phyloP scores from a whole-genome alignment of 2,113 vertebrate species.

The Polyodon spathula region DNA sequence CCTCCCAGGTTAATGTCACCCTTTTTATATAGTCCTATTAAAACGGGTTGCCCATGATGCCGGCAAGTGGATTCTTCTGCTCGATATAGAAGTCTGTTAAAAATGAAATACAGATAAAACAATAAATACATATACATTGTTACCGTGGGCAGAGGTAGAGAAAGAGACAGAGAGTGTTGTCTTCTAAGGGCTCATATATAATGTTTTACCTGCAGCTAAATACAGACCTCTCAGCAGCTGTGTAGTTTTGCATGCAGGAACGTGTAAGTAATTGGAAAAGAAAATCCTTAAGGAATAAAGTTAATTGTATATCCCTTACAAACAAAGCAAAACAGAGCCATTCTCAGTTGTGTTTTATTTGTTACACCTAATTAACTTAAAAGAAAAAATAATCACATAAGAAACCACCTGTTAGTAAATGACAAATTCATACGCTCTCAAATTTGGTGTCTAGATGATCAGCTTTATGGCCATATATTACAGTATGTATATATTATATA shows the following conservation, averaged over 20 bases:
- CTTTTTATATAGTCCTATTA: conserved; percentile 11
- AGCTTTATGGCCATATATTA: too few species aligned
- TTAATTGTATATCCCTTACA: background rate
- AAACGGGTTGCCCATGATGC: conserved; percentile 28
- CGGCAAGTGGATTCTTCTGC: conserved; percentile 20
- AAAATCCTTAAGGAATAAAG: conserved; percentile 12
- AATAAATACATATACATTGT: background rate
- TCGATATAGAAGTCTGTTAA: background rate
- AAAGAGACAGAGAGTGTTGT: conserved; percentile 7
- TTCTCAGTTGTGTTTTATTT: conserved; percentile 6
- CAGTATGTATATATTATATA: too few species aligned
- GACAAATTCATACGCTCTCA: too few species aligned
- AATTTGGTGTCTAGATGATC: too few species aligned
- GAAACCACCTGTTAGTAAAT: too few species aligned
- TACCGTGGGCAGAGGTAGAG: background rate
- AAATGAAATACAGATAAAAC: background rate
- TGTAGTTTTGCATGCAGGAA: conserved; percentile 12
- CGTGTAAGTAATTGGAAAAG: conserved; percentile 18
- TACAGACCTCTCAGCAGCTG: conserved; percentile 7
- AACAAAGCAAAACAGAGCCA: background rate
- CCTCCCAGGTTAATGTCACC: conserved; percentile 1
- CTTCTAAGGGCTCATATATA: conserved; percentile 25
- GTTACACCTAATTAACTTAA: background rate
- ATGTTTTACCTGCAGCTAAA: conserved; percentile 26
- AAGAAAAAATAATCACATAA: background rate